Evolutionary conservation across 1,140 invertebrate species (phyloP).

Genomic region (Brachionus koreanus): DNA sequence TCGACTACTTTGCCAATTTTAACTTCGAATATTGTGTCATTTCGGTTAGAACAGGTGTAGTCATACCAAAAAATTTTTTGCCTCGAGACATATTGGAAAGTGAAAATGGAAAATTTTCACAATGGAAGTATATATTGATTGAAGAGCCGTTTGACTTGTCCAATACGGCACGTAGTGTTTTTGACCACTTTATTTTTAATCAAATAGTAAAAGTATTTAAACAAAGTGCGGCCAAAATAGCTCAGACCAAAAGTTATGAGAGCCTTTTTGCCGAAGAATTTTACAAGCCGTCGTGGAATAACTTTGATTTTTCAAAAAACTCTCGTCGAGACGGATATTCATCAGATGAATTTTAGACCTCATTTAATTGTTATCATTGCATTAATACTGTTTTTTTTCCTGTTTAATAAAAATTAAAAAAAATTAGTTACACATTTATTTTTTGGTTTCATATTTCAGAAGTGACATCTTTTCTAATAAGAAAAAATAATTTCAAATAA

Average conservation of each 20-base stretch:
- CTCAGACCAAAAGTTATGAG: not conserved
- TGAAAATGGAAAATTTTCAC: conserved; percentile 10
- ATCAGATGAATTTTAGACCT: not conserved
- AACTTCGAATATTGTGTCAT: conserved; percentile 29
- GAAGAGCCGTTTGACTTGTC: conserved; percentile 44
- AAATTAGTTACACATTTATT: not conserved
- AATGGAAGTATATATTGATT: conserved; percentile 39
- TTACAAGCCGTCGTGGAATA: not conserved
- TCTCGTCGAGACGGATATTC: not conserved
- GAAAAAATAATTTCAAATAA: not conserved
- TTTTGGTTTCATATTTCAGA: too few species aligned
- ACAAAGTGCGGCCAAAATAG: not conserved
- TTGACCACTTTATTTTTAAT: not conserved
- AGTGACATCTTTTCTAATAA: not conserved
- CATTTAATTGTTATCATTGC: not conserved
- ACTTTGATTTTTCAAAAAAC: not conserved
- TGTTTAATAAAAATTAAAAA: not conserved
- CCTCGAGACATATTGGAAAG: not conserved
- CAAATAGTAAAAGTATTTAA: conserved; percentile 15
- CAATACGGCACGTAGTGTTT: conserved; percentile 29
- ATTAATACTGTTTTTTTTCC: not conserved
- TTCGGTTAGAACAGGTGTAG: conserved; percentile 71
- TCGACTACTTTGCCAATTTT: conserved; percentile 73
- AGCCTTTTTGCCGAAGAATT: not conserved
- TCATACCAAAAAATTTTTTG: conserved; percentile 28